Base-by-base conservation (phyloP, 1,140 invertebrate species). In the Drosophila littoralis region DNA sequence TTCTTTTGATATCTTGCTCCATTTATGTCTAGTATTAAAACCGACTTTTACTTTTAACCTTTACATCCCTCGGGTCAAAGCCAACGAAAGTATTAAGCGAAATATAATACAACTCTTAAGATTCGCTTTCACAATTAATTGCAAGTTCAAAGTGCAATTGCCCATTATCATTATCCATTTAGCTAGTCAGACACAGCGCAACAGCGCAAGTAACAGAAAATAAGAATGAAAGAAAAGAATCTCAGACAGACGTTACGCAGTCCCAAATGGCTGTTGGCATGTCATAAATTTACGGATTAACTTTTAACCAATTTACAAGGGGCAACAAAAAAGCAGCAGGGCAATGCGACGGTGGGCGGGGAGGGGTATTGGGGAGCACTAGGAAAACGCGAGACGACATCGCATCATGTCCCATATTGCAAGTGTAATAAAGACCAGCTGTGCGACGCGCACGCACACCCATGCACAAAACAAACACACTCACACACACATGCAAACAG, bases 221-320 rank as follows among this genome's bases (percentile, higher is more conserved):
- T 22, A 40, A 64, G 40, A 51, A 74, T 64, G 7, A 40, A 35
- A 63, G n/a, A 65, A 57, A 45, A 50, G 57, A 40, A 13, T 15
- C 75, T 46, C 69, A 74, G 69, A 61, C 65, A 78, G 60, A 75
- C 65, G 32, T 61, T 43, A 73, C 76, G 51, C 57, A 80, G 55
- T 76, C 63, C 50, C 72, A 72, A 80, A 88, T 89, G 80, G 80
- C 77, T 88, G 85, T 88, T 88, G 84, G 84, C 84, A 89, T 88
- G 80, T 84, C 84, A 88, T 88, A 88, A 88, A 88, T 88, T 89
- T 78, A 69, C 80, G 84, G 84, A 88, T 88, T 88, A 88, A 88
- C 84, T 88, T 88, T 88, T 89, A 89, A 88, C 84, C 84, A 88
- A 88, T 88, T 88, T 88, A 88, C 84, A 88, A 82, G 77, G 55